Evolutionary conservation across 2,888 invertebrate species (phyloP), one percentile per base, ranked within the genome.

Genomic region (Diplolepis rosae): DNA sequence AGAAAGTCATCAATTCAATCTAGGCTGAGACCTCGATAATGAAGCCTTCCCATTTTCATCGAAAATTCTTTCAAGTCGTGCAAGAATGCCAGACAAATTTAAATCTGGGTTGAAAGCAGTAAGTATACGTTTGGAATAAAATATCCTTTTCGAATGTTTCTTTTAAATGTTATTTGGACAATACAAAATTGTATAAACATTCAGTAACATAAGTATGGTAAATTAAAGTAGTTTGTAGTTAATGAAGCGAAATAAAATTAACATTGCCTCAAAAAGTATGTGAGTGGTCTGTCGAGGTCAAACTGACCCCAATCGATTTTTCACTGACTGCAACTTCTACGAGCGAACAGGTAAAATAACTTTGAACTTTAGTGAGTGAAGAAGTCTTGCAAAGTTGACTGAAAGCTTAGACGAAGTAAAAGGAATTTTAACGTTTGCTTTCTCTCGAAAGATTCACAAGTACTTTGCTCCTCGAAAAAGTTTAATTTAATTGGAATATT

Each of bases 241-340:
- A 50, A 50, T 2, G 11, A 18, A 2, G 11, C 22, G 13, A 50
- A 27, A 9, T 11, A 24, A 50, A 50, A 50, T 50, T 50, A 50
- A 13, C 50, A 50, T 50, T 50, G 7, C 4, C 11, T 50, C 27
- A 7, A 24, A 50, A 50, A 50, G 24, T 27, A 50, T 13, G 22
- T 11, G 24, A 50, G 7, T 50, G 24, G 50, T 24, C 50, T 50
- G 27, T 50, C 50, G 50, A 50, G 50, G 50, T 50, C 50, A 50
- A 50, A 50, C 50, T 50, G 50, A 50, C 50, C 50, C 50, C 50
- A 50, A 50, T 50, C 50, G 50, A 50, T 50, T 50, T 50, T 50
- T 50, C 50, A 50, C 50, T 24, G 50, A 50, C 50, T 50, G 27
- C 24, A 50, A 50, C 50, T 50, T 50, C 22, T 24, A 27, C 27